A percentile compares a stretch with the other conserved stretches of the same genome.
Conservation (phyloP, 2,888 invertebrate species). For the Oasisia sp. region DNA sequence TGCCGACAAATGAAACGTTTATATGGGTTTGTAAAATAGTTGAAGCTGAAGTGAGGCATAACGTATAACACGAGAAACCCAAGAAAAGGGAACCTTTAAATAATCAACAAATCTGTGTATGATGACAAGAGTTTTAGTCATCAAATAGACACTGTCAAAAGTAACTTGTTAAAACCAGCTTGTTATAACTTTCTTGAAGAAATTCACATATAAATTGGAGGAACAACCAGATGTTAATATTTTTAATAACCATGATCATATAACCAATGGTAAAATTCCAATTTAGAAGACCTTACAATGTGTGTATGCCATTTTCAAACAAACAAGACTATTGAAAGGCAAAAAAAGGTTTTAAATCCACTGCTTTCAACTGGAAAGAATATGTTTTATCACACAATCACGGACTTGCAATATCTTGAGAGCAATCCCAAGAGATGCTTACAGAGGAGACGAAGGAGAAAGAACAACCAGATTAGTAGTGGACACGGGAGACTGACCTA, state of each 20-base stretch:
- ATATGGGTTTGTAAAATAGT: not conserved
- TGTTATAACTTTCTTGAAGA: no score
- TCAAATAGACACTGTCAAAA: not conserved
- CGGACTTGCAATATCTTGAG: not conserved
- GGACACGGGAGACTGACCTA: not conserved
- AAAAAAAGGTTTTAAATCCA: not conserved
- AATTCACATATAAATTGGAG: no score
- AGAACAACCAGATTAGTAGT: not conserved
- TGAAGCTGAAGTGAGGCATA: not conserved
- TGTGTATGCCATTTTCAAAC: not conserved
- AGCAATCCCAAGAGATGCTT: not conserved
- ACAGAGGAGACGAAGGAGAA: not conserved
- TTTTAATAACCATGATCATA: not conserved
- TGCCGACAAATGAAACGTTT: not conserved
- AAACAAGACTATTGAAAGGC: not conserved
- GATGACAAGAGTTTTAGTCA: not conserved
- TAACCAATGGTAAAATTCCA: not conserved
- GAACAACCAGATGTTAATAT: not conserved
- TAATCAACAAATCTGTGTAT: not conserved
- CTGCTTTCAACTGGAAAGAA: not conserved
- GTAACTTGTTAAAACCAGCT: not conserved
- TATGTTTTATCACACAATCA: not conserved
- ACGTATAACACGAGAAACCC: not conserved
- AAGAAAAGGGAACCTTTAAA: not conserved
- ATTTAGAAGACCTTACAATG: not conserved